A percentile compares a stretch with the other conserved stretches of the same genome.
phyloP scores from a whole-genome alignment of 2,797 vertebrate species.

The Rhinoraja longicauda region DNA sequence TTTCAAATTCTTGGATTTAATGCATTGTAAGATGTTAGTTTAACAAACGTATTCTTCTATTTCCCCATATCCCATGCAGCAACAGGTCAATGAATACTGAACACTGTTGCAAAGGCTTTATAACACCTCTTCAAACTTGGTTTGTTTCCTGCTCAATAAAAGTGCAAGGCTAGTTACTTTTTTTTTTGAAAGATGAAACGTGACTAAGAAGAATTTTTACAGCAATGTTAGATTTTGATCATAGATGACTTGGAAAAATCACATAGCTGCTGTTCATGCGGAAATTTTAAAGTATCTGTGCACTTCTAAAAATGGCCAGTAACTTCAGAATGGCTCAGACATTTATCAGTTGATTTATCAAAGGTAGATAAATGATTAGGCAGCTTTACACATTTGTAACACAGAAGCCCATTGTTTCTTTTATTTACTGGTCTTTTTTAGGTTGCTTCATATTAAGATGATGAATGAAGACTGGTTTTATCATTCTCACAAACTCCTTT shows the following conservation, averaged over 20 bases:
- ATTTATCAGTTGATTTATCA: not conserved
- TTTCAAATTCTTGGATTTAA: constrained; percentile 38
- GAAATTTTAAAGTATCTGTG: not conserved
- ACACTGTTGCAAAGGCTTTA: constrained; percentile 21
- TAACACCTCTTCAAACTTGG: not conserved
- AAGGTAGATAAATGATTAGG: constrained; percentile 14
- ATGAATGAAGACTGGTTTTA: constrained; percentile 12
- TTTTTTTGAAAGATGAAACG: not conserved
- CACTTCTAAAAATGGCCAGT: constrained; percentile 3
- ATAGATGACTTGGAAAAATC: constrained; percentile 18
- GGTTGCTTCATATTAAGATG: not conserved
- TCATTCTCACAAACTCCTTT: constrained; percentile 3
- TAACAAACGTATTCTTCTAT: constrained; percentile 32
- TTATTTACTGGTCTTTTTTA: constrained; percentile 13
- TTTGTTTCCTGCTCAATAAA: constrained; percentile 5
- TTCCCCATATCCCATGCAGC: constrained; percentile 24
- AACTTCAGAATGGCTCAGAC: not conserved
- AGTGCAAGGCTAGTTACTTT: not conserved
- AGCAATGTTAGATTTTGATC: not conserved
- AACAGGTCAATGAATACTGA: not conserved
- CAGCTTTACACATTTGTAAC: constrained; percentile 18
- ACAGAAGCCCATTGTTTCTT: not conserved
- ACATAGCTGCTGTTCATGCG: not conserved
- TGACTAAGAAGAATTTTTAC: not conserved
- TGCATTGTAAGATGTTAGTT: constrained; percentile 24